Evolutionary conservation across 2,797 vertebrate species (phyloP), one percentile per base, ranked within the genome.

Genomic region (Caiman crocodilus): DNA sequence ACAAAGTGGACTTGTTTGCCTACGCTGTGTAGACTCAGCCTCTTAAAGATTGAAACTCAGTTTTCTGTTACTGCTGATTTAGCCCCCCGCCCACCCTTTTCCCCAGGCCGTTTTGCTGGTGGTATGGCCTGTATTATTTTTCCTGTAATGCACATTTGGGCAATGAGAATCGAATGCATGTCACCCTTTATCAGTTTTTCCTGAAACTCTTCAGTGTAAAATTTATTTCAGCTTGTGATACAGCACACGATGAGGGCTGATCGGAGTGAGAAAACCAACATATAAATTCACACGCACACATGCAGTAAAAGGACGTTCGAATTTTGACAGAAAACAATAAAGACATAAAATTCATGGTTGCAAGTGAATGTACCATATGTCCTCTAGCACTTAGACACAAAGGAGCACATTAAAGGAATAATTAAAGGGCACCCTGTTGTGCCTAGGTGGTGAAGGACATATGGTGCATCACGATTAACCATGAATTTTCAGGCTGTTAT

Each of bases 381-480:
- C 87, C 93, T 92, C 69, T 64, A 88, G 90, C 91, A 94, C 71
- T 96, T 89, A 90, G 85, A 93, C 85, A 91, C 87, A 96, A 92
- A 94, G n/a, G 91, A 94, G 58, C 84, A 91, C 93, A 94, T 96
- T 97, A 95, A 84, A 64, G 55, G 89, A 87, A 93, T 94, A 95
- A 96, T 96, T 96, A 95, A 96, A 95, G 93, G 82, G 88, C 94
- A 94, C 93, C 95, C 95, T 90, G 92, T 96, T 92, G 95, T 87
- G 95, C 85, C 80, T 95, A 95, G 94, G 96, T 96, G 90, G 76
- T 81, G 83, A 77, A 92, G 61, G 90, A 95, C 95, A 96, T 96
- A 96, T 96, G 95, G 94, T 85, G 17, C 77, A 87, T 88, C 87
- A 81, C 69, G 92, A 88, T 63, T 90, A 92, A 90, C 92, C 93